Evolutionary conservation across 2,888 invertebrate genomes (phyloP).

Genomic region (Cantharis nigra): DNA sequence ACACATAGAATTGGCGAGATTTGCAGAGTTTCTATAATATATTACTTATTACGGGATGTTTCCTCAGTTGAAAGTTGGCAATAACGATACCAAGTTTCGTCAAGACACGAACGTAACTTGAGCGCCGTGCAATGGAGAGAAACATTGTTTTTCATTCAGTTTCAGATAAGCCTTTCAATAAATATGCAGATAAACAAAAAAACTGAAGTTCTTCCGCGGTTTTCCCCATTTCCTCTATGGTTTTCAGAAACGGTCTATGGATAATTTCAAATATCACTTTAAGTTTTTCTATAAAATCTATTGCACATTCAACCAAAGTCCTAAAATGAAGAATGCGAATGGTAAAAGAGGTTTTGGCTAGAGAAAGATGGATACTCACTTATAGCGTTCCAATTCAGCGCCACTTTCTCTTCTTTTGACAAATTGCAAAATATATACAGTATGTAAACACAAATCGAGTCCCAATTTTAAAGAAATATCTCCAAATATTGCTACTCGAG

Average conservation of each 20-base stretch:
- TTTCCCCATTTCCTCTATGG: background rate
- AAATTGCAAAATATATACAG: background rate
- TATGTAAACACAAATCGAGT: background rate
- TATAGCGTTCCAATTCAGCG: background rate
- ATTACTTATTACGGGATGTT: too few species aligned
- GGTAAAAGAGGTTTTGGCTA: background rate
- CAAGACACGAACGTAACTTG: too few species aligned
- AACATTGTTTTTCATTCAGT: too few species aligned
- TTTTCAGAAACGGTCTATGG: background rate
- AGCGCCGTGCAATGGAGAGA: too few species aligned
- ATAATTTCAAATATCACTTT: background rate
- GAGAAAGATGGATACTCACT: background rate
- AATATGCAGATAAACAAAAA: background rate
- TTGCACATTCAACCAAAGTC: background rate
- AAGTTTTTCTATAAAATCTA: too few species aligned
- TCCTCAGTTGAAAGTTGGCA: too few species aligned
- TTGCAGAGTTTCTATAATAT: too few species aligned
- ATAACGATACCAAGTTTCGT: too few species aligned
- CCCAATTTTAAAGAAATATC: background rate
- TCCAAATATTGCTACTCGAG: background rate
- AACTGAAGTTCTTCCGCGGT: background rate
- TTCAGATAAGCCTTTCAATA: background rate
- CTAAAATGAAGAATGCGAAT: background rate
- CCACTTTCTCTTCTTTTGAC: background rate
- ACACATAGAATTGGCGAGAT: too few species aligned